A percentile compares a stretch with the other conserved stretches of the same genome.
These are phyloP conservation scores for Parapsyche elsis DNA, from an alignment of 1,140 invertebrate genomes.

Conservation along the genomic window DNA sequence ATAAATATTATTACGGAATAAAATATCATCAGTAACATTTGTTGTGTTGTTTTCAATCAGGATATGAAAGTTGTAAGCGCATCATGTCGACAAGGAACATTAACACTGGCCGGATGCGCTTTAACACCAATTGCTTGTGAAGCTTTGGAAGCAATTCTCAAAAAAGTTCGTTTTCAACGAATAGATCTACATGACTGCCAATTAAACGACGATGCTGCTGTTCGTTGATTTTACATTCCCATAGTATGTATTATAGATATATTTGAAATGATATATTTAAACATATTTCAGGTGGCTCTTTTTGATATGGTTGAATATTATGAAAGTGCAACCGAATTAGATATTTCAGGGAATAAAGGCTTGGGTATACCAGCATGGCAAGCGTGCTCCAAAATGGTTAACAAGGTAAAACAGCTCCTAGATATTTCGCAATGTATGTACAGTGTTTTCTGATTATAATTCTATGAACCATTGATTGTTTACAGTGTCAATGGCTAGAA, in stretches of 20 bases:
- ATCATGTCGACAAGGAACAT: conserved; percentile 58
- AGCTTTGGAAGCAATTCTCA: conserved; percentile 61
- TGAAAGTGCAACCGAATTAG: conserved; percentile 81
- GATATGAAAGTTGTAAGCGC: conserved; percentile 55
- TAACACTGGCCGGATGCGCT: conserved; percentile 59
- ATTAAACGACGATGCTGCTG: conserved; percentile 77
- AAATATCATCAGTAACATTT: not conserved
- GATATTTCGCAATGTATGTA: not conserved
- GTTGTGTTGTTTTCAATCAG: conserved; percentile 19
- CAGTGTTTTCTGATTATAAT: not conserved
- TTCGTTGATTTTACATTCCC: conserved; percentile 55
- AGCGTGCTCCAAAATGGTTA: conserved; percentile 81
- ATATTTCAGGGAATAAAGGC: conserved; percentile 80
- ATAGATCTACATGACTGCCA: conserved; percentile 75
- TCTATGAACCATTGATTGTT: conserved; percentile 46
- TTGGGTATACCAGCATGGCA: conserved; percentile 84
- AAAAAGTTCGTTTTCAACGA: conserved; percentile 72
- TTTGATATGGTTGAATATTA: conserved; percentile 96
- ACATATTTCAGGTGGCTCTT: conserved; percentile 71
- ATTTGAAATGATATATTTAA: conserved; percentile 41
- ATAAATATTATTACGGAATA: not conserved
- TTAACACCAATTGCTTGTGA: conserved; percentile 60
- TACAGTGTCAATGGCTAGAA: conserved; percentile 77
- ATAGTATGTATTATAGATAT: not conserved
- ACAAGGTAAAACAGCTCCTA: conserved; percentile 70